Evolutionary conservation across 2,113 vertebrate species (phyloP).

Genomic region (Scytalopus superciliaris): DNA sequence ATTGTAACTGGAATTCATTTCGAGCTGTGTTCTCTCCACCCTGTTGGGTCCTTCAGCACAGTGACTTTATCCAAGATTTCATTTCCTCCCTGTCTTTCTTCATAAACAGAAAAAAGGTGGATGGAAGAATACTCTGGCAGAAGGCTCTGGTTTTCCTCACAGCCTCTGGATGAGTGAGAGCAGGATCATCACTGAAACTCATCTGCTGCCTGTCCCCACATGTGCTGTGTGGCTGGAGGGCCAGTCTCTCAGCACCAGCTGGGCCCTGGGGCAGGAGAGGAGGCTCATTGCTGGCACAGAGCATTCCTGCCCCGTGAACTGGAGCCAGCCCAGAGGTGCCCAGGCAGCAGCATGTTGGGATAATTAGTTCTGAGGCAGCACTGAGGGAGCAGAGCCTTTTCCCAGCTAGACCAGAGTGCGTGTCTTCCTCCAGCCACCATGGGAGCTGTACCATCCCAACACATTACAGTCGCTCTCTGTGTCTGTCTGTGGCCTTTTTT

Average conservation of each 20-base stretch:
- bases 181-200: neutral
- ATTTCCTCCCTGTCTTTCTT: slow-evolving; percentile 10
- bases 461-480: neutral
- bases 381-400: neutral
- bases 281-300: neutral
- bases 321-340: neutral
- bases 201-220: neutral
- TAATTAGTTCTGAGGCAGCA: neutral
- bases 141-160: neutral
- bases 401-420: accelerated
- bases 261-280: neutral
- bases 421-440: neutral
- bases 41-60: slow-evolving; percentile 33
- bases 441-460: neutral
- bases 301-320: neutral
- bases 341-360: neutral
- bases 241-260: neutral
- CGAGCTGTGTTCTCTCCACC: slow-evolving; percentile 1
- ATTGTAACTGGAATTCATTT: slow-evolving; percentile 51
- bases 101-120: neutral
- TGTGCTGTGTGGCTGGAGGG: neutral
- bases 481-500: neutral
- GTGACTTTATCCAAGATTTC: slow-evolving; percentile 15
- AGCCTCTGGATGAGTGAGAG: neutral
- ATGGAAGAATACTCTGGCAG: neutral